Evolutionary conservation across 2,888 invertebrate genomes (phyloP).

Genomic region (Clepsis dumicolana): DNA sequence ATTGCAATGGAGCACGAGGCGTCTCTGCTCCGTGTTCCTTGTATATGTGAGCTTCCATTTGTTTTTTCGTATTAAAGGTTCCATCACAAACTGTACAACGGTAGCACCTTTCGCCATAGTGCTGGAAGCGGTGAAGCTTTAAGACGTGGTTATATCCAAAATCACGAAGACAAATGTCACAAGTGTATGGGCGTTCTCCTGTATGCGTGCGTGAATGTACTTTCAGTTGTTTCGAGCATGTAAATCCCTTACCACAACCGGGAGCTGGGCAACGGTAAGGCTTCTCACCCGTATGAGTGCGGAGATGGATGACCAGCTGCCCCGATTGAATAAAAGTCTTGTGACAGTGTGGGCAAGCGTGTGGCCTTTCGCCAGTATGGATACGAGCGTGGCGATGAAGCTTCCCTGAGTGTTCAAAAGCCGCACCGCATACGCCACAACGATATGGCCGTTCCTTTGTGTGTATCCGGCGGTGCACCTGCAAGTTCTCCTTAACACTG

Average conservation of each 20-base stretch:
- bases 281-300: constrained; percentile 95
- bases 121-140: constrained; percentile 95
- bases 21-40: constrained; percentile 85
- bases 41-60: constrained; percentile 94
- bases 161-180: constrained; percentile 95
- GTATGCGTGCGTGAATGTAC: constrained; percentile 97
- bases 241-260: constrained; percentile 96
- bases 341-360: constrained; percentile 94
- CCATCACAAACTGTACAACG: constrained; percentile 97
- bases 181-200: constrained; percentile 96
- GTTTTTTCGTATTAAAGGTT: constrained; percentile 96
- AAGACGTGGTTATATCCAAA: constrained; percentile 97
- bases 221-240: constrained; percentile 96
- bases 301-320: constrained; percentile 95
- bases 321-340: constrained; percentile 97
- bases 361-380: constrained; percentile 96
- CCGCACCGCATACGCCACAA: constrained; percentile 94
- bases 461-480: constrained; percentile 95
- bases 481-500: constrained; percentile 96
- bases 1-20: constrained; percentile 66
- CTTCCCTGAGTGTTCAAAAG: constrained; percentile 96
- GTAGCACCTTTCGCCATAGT: constrained; percentile 96
- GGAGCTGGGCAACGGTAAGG: constrained; percentile 93
- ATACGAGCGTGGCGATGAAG: constrained; percentile 96
- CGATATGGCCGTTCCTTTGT: constrained; percentile 97